phyloP scores from a whole-genome alignment of 2,797 vertebrate species.

The Psittacula echo region DNA sequence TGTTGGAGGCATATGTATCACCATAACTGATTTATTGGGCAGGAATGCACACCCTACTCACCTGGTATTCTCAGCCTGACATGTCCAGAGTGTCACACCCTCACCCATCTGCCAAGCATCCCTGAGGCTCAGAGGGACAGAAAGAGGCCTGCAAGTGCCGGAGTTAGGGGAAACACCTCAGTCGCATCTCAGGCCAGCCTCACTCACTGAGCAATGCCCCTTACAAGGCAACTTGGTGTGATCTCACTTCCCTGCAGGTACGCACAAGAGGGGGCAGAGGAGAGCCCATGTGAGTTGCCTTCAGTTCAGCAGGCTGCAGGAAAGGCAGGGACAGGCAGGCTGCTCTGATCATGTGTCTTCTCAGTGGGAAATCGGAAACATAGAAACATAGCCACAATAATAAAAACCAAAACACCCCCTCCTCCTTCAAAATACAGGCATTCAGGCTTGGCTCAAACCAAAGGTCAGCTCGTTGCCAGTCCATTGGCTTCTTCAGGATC shows the following conservation, averaged over 20 bases:
- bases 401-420: background rate
- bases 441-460: background rate
- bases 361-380: background rate
- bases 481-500: background rate
- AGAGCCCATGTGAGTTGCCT: rapidly evolving
- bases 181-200: background rate
- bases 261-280: background rate
- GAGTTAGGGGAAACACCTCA: background rate
- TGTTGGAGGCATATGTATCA: background rate
- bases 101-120: background rate
- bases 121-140: background rate
- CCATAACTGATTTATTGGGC: background rate
- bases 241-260: background rate
- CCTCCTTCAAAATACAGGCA: background rate
- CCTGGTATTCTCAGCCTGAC: background rate
- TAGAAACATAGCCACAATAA: background rate
- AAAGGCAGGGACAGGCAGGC: background rate
- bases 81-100: background rate
- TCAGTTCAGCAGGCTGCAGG: background rate
- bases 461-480: background rate
- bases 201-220: background rate
- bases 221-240: rapidly evolving
- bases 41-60: background rate
- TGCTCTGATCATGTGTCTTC: background rate
- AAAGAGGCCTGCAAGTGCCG: background rate